These are phyloP conservation scores for Dryomyza anilis DNA, from an alignment of 2,888 invertebrate genomes.

Conservation along the genomic window DNA sequence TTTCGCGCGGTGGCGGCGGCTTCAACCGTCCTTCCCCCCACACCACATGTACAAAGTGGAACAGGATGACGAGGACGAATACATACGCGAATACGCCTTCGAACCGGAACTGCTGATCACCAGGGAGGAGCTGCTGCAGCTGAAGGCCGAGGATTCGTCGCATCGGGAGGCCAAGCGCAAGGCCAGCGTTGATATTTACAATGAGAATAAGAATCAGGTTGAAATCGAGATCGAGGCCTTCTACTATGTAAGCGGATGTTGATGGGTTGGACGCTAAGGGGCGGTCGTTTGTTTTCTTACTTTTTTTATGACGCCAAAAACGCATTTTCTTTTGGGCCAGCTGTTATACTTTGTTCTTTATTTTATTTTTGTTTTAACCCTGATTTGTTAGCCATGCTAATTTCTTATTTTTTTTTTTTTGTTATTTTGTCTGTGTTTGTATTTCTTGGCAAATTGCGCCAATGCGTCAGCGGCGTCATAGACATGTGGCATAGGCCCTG, in stretches of 20 bases:
- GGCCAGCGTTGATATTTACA: slow-evolving; percentile 43
- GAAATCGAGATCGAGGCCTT: slow-evolving; percentile 59
- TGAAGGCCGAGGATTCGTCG: slow-evolving; percentile 30
- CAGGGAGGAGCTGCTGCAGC: slow-evolving; percentile 52
- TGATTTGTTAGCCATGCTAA: not conserved
- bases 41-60: slow-evolving; percentile 52
- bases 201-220: slow-evolving; percentile 53
- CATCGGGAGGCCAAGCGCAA: slow-evolving; percentile 37
- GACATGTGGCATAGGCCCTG: not conserved
- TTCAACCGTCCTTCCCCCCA: not conserved
- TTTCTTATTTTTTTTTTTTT: no score
- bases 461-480: slow-evolving; percentile 2
- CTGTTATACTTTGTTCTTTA: not conserved
- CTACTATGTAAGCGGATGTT: slow-evolving; percentile 59
- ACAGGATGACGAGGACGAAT: slow-evolving; percentile 52
- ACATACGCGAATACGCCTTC: slow-evolving; percentile 58
- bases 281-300: no score
- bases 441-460: slow-evolving; percentile 8
- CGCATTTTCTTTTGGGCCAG: not conserved
- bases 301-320: no score
- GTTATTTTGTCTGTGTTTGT: slow-evolving; percentile 2
- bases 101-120: slow-evolving; percentile 58
- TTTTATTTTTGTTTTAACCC: not conserved
- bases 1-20: not conserved
- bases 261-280: no score